phyloP scores from a whole-genome alignment of 2,888 invertebrate species.

The Stictocephala bisonia region DNA sequence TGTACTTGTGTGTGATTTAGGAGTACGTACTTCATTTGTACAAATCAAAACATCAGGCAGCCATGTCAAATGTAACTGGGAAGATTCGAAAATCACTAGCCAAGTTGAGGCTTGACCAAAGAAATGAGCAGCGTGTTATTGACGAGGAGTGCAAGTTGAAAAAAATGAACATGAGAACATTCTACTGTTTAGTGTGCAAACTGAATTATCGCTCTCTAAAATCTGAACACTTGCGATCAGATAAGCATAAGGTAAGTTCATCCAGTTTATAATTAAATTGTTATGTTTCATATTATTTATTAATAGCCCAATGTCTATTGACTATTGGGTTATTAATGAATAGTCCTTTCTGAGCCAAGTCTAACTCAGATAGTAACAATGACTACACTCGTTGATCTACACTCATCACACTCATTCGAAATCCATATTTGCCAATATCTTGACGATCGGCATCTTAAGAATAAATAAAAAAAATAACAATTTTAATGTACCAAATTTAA shows the following conservation, averaged over 20 bases:
- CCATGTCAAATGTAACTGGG: slow-evolving; percentile 79
- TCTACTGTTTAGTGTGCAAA: slow-evolving; percentile 80
- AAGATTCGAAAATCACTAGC: slow-evolving; percentile 79
- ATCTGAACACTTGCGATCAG: slow-evolving; percentile 81
- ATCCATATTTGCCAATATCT: no score
- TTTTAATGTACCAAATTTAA: no score
- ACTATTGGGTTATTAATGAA: no score
- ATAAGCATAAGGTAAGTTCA: slow-evolving; percentile 70
- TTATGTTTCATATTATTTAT: background rate
- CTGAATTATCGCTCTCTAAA: slow-evolving; percentile 81
- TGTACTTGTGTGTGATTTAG: slow-evolving; percentile 64
- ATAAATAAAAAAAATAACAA: no score
- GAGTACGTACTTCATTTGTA: slow-evolving; percentile 80
- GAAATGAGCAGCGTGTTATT: slow-evolving; percentile 81
- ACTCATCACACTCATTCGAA: no score
- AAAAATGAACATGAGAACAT: slow-evolving; percentile 71
- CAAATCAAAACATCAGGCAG: slow-evolving; percentile 76
- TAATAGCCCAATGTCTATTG: no score
- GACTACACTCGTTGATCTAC: no score
- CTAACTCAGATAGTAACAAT: no score
- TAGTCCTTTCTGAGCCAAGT: no score
- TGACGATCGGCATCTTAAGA: no score
- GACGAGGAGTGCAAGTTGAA: slow-evolving; percentile 72
- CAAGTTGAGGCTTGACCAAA: slow-evolving; percentile 83
- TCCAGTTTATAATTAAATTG: background rate